These are phyloP conservation scores for Stenodema calcarata DNA, from an alignment of 2,888 invertebrate species.

Conservation along the genomic window DNA sequence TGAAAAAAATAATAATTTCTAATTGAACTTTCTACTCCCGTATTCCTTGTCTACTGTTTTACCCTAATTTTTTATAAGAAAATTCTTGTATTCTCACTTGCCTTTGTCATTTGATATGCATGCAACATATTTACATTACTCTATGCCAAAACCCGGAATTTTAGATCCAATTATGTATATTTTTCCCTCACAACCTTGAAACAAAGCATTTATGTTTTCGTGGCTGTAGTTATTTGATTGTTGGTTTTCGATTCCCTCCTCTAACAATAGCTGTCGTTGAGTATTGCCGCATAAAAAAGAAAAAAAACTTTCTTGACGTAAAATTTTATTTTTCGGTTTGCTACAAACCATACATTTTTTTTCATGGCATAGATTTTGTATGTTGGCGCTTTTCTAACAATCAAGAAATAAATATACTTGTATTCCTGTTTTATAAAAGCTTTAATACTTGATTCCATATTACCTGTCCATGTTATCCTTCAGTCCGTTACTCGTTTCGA, in stretches of 20 bases:
- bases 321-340: conserved; percentile 8
- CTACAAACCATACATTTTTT: conserved; percentile 1
- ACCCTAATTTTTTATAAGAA: conserved; percentile 41
- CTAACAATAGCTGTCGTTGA: neutral
- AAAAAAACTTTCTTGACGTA: neutral
- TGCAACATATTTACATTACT: conserved; percentile 44
- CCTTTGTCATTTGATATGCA: conserved; percentile 45
- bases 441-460: conserved; percentile 41
- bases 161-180: neutral
- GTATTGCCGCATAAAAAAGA: neutral
- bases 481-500: neutral
- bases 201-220: neutral
- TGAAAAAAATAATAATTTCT: conserved; percentile 37
- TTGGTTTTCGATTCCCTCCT: neutral
- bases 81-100: conserved; percentile 41
- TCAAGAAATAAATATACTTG: conserved; percentile 50
- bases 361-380: conserved; percentile 54
- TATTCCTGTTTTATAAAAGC: conserved; percentile 51
- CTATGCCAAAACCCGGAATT: conserved; percentile 25
- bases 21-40: conserved; percentile 30
- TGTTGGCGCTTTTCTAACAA: conserved; percentile 52
- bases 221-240: neutral
- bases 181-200: neutral
- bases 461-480: conserved; percentile 20
- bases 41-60: conserved; percentile 40